Evolutionary conservation across 2,888 invertebrate species (phyloP).

Genomic region (Stenchaetothrips biformis): DNA sequence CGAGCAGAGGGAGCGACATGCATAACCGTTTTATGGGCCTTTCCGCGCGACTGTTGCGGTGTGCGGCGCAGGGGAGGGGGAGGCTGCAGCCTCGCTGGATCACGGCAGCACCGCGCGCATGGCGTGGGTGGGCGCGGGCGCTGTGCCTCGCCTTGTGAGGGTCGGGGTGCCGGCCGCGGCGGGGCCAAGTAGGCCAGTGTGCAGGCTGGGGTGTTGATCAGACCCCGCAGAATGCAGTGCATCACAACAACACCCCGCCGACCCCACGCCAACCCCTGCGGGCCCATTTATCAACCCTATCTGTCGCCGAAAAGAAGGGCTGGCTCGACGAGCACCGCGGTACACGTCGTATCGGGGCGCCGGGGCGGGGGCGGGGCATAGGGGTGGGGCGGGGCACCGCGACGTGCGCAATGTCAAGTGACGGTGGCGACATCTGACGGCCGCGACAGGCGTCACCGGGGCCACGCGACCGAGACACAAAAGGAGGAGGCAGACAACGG

Average conservation of each 20-base stretch:
- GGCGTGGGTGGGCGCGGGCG: not conserved
- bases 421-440: not conserved
- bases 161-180: not conserved
- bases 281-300: slow-evolving; percentile 6
- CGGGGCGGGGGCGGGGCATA: not conserved
- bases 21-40: slow-evolving; percentile 19
- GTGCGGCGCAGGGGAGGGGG: not conserved
- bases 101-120: too few relatives aligned
- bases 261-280: not conserved
- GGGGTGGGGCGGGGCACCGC: not conserved
- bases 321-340: too few relatives aligned
- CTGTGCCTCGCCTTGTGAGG: not conserved
- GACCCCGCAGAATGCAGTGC: too few relatives aligned
- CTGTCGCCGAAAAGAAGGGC: not conserved
- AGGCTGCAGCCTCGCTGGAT: not conserved
- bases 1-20: not conserved
- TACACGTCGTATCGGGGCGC: not conserved
- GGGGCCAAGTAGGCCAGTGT: not conserved
- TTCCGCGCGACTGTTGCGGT: not conserved
- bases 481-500: not conserved
- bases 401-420: not conserved
- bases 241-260: not conserved
- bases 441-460: not conserved
- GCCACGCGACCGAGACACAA: not conserved
- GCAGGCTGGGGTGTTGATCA: not conserved